Evolutionary conservation across 1,140 invertebrate species (phyloP).

Genomic region (Nymphalis io): DNA sequence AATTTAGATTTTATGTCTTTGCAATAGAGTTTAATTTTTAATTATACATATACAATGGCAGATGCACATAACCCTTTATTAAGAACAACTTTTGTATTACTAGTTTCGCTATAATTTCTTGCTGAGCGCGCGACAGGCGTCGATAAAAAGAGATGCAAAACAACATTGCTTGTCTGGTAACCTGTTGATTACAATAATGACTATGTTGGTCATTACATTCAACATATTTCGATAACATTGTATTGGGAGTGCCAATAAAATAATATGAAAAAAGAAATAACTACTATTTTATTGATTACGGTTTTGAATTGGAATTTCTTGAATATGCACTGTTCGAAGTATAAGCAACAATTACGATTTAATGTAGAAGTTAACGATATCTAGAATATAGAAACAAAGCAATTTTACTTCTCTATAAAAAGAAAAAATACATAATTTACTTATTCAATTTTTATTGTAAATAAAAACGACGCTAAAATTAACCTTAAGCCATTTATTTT

Average conservation of each 20-base stretch:
- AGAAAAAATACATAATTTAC: no score
- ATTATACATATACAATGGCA: conserved; percentile 28
- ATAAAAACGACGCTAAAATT: no score
- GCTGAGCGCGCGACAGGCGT: conserved; percentile 54
- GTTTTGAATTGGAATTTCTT: no score
- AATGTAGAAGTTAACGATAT: no score
- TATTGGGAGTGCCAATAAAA: background rate
- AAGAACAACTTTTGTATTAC: conserved; percentile 57
- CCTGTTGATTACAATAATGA: conserved; percentile 44
- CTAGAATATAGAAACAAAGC: no score
- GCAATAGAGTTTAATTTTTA: conserved; percentile 12
- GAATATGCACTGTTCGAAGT: no score
- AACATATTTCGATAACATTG: conserved; percentile 3
- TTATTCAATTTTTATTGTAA: no score
- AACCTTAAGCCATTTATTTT: no score
- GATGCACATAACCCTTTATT: conserved; percentile 62
- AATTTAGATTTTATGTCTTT: conserved; percentile 8
- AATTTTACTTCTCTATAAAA: no score
- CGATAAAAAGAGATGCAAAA: conserved; percentile 54
- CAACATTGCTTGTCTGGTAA: conserved; percentile 43
- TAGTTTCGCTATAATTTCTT: conserved; percentile 53
- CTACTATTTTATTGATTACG: no score
- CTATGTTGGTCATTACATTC: conserved; percentile 8
- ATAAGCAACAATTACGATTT: no score
- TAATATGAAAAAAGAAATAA: background rate